A percentile compares a stretch with the other conserved stretches of the same genome.
These are phyloP conservation scores for Acanthiza pusilla DNA, from an alignment of 2,797 vertebrate species.

Conservation along the genomic window DNA sequence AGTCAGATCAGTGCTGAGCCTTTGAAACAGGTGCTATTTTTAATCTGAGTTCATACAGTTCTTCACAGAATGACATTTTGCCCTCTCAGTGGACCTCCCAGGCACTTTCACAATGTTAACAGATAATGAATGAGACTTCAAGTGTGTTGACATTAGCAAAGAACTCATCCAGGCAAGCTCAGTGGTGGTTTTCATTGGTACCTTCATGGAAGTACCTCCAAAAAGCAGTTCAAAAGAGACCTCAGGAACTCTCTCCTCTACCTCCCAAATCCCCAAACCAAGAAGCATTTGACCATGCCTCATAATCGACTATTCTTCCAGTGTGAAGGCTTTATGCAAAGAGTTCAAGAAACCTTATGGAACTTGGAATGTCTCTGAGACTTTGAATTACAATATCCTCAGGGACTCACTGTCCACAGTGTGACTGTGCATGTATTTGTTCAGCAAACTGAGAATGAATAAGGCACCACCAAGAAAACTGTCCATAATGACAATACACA, in stretches of 20 bases:
- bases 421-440: not conserved
- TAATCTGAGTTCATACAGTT: not conserved
- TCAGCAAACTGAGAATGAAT: not conserved
- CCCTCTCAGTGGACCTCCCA: not conserved
- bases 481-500: not conserved
- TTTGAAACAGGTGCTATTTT: not conserved
- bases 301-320: not conserved
- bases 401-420: not conserved
- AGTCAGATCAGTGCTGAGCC: not conserved
- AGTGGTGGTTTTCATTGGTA: not conserved
- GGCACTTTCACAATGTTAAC: not conserved
- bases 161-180: not conserved
- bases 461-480: not conserved
- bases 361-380: not conserved
- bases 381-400: not conserved
- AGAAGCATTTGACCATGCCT: not conserved
- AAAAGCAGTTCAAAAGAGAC: not conserved
- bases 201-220: not conserved
- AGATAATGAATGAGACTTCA: not conserved
- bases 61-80: not conserved
- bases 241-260: not conserved
- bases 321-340: not conserved
- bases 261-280: not conserved
- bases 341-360: not conserved
- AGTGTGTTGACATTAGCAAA: not conserved